Base-by-base conservation (phyloP, 2,113 vertebrate species). In the Thamnophis sirtalis region DNA sequence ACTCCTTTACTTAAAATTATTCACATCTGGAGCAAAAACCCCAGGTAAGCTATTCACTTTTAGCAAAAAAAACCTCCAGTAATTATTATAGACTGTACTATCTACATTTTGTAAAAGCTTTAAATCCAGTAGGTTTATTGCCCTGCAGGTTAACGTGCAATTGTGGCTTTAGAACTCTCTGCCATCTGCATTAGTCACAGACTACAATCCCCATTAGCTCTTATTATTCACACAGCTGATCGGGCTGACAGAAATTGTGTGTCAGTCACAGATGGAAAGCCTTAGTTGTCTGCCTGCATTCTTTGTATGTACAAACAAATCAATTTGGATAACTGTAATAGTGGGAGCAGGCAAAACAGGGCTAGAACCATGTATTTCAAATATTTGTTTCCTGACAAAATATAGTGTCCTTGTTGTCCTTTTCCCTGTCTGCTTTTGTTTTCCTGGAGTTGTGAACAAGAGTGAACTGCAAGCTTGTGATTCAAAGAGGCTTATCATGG, bases 1-100 rank as follows among this genome's bases (percentile, higher is more conserved):
- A 99, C 98, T n/a, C 98, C 98, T 56, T 97, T 99, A 53, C 97
- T 99, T 80, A 99, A 98, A 93, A 97, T 99, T 90, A 98, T 99
- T 96, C 98, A 98, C 21, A 96, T 98, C 49, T 99, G 99, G 99
- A 98, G 98, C 97, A 99, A 98, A 97, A 98, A 98, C 63, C 90
- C 98, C 93, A 99, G 99, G 99, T 99, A 96, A 89, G 38, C 10
- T 85, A 54, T 58, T 92, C n/a, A 53, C 0, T 68, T 0, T 0
- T n/a, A 88, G 48, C 91, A 60, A 60, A 60, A 93, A 9, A 5
- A 2, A 4, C 22, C 56, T 60, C 3, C 58, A 60, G 26, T 9
- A 26, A 68, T n/a, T 17, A 2, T 33, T 7, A 24, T 28, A 80
- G 15, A 87, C 51, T 87, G 26, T 19, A 55, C 17, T 55, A 2